phyloP scores from a whole-genome alignment of 2,113 vertebrate genomes.

The Cettia cetti region DNA sequence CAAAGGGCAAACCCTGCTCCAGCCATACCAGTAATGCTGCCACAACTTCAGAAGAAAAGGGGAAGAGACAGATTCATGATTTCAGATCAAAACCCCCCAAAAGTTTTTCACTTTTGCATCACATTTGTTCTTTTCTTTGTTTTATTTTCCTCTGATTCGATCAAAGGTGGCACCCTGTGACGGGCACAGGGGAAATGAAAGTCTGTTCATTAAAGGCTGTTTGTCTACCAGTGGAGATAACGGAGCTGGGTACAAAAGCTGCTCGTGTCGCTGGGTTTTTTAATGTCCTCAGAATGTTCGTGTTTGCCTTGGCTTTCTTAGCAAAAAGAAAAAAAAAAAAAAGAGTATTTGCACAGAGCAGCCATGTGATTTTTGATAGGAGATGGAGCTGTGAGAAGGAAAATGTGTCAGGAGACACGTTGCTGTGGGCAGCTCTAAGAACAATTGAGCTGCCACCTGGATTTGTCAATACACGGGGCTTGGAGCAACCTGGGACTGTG shows the following conservation, averaged over 20 bases:
- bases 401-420: background rate
- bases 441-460: background rate
- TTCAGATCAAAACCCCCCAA: background rate
- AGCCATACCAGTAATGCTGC: rapidly evolving
- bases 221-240: background rate
- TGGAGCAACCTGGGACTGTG: background rate
- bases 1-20: background rate
- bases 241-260: background rate
- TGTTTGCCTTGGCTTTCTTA: background rate
- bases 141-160: background rate
- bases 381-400: background rate
- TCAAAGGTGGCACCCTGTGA: background rate
- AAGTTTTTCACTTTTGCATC: background rate
- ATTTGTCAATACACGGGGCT: rapidly evolving
- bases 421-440: background rate
- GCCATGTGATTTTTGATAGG: background rate
- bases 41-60: background rate
- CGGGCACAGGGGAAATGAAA: background rate
- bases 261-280: background rate
- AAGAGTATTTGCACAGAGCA: background rate
- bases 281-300: background rate
- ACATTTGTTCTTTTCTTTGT: background rate
- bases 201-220: background rate
- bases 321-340: background rate
- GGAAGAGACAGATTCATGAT: background rate